These are phyloP conservation scores for Hipposideros larvatus DNA, from an alignment of 2,797 vertebrate genomes.

Conservation along the genomic window DNA sequence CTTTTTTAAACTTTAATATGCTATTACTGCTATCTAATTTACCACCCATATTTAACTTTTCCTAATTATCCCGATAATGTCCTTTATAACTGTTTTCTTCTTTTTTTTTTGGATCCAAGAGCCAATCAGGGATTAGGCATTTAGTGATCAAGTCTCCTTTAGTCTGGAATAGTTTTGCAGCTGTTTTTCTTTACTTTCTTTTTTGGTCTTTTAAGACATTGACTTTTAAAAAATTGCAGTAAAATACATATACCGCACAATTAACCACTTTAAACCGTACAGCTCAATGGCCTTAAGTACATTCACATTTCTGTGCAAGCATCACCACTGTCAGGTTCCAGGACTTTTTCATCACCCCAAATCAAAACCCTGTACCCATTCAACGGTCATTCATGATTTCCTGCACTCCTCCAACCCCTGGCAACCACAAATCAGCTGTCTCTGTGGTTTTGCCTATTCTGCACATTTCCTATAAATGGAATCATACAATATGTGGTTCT, in stretches of 20 bases:
- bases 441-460: neutral
- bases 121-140: neutral
- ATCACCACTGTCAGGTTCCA: neutral
- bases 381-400: neutral
- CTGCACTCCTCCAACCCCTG: neutral
- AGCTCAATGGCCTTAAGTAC: neutral
- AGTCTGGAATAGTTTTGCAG: neutral
- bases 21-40: neutral
- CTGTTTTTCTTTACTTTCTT: constrained; percentile 33
- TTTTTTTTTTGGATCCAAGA: neutral
- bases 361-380: neutral
- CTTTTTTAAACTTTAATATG: neutral
- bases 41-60: neutral
- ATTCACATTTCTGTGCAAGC: neutral
- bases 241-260: neutral
- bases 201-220: constrained; percentile 36
- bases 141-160: constrained; percentile 28
- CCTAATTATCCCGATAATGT: neutral
- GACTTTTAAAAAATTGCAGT: neutral
- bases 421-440: neutral
- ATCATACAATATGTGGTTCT: neutral
- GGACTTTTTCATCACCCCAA: neutral
- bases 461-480: neutral
- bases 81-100: neutral
- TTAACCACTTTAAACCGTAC: neutral